These are phyloP conservation scores for Hiodon alosoides DNA, from an alignment of 2,113 vertebrate genomes.

Conservation along the genomic window DNA sequence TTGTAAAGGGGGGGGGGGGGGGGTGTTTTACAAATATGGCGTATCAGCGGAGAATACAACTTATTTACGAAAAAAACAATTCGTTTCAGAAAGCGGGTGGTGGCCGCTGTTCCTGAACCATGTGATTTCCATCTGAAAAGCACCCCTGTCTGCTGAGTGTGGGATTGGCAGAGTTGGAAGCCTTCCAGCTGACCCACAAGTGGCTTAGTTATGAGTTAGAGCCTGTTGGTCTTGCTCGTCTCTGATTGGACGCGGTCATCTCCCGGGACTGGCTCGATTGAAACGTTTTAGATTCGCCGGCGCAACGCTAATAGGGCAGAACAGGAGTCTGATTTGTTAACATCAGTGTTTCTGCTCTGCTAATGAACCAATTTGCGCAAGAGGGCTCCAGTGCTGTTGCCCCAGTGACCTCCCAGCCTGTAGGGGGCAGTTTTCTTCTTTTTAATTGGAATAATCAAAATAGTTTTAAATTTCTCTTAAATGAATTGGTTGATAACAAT, in stretches of 20 bases:
- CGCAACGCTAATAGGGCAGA: too few relatives aligned
- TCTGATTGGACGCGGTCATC: constrained; percentile 40
- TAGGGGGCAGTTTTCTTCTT: neutral
- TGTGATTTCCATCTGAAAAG: constrained; percentile 58
- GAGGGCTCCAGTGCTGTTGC: too few relatives aligned
- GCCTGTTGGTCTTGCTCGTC: constrained; percentile 9
- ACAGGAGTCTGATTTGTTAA: neutral
- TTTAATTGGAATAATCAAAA: too few relatives aligned
- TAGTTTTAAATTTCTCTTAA: too few relatives aligned
- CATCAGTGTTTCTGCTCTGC: neutral
- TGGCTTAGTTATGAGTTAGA: constrained; percentile 15
- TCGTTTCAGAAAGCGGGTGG: constrained; percentile 46
- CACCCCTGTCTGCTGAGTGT: constrained; percentile 27
- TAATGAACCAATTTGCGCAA: neutral
- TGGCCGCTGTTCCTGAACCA: constrained; percentile 46
- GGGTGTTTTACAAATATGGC: constrained; percentile 24
- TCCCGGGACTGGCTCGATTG: constrained; percentile 7
- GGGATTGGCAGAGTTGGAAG: constrained; percentile 26
- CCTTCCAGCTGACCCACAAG: constrained; percentile 26
- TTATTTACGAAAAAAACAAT: constrained; percentile 56
- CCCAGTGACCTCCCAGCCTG: neutral
- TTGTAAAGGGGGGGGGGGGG: neutral
- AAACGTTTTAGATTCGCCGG: constrained; percentile 28
- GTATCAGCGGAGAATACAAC: constrained; percentile 34
- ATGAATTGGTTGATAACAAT: too few relatives aligned